These are phyloP conservation scores for Clarias macrocephalus DNA, from an alignment of 2,113 vertebrate genomes.

Conservation along the genomic window DNA sequence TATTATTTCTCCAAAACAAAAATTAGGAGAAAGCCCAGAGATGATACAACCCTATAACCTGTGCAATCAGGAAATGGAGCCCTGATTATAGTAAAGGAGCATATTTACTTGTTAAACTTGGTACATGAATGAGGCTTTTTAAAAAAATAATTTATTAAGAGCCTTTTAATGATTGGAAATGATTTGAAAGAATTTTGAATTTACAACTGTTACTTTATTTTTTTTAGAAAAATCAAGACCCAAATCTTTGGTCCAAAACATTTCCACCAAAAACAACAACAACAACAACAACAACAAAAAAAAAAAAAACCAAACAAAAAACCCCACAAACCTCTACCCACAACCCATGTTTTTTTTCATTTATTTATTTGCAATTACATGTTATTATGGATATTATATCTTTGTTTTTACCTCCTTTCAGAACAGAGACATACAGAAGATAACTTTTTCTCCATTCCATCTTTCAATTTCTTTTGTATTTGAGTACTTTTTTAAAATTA, in stretches of 20 bases:
- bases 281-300: too few relatives aligned
- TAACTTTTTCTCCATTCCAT: neutral
- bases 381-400: neutral
- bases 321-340: too few relatives aligned
- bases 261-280: too few relatives aligned
- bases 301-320: too few relatives aligned
- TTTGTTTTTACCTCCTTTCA: neutral
- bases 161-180: neutral
- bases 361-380: too few relatives aligned
- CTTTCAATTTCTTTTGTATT: neutral
- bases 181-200: neutral
- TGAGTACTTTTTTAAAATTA: neutral
- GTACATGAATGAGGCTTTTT: neutral
- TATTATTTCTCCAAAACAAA: neutral
- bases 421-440: neutral
- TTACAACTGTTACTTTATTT: too few relatives aligned
- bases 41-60: neutral
- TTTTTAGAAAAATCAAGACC: too few relatives aligned
- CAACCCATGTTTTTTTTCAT: too few relatives aligned
- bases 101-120: neutral
- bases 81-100: neutral
- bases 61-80: neutral
- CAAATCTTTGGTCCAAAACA: too few relatives aligned
- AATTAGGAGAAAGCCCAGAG: neutral
- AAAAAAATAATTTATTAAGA: neutral